Percentiles rank a stretch among this genome's conserved stretches.
Conservation (phyloP, 2,113 vertebrate species). For the Larimichthys crocea region DNA sequence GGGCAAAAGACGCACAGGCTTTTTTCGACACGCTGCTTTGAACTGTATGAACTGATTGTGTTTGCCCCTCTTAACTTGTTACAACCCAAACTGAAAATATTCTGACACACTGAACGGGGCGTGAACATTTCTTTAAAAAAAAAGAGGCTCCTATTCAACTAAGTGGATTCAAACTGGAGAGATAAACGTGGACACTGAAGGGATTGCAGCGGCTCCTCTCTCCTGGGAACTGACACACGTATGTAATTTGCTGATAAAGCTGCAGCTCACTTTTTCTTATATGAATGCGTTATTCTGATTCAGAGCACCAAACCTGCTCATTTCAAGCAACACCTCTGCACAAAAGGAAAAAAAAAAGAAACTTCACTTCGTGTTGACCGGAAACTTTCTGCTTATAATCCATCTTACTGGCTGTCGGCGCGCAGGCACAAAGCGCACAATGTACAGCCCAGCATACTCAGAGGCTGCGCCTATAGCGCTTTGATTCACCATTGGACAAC, state of each 20-base stretch:
- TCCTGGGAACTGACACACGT: background rate
- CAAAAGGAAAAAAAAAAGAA: background rate
- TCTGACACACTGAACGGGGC: background rate
- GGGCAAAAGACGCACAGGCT: background rate
- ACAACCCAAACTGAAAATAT: background rate
- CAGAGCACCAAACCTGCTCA: background rate
- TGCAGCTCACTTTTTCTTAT: background rate
- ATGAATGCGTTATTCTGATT: background rate
- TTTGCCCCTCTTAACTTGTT: background rate
- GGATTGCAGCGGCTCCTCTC: background rate
- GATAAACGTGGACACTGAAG: conserved; percentile 5
- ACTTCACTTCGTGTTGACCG: background rate
- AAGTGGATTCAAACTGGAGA: conserved; percentile 31
- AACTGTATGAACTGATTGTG: background rate
- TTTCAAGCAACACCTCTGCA: background rate
- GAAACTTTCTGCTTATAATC: conserved; percentile 35
- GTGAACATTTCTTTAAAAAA: too few relatives aligned
- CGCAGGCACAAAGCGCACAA: background rate
- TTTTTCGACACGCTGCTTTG: too few relatives aligned
- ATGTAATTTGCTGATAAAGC: conserved; percentile 37
- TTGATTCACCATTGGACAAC: conserved; percentile 32
- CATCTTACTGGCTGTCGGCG: background rate
- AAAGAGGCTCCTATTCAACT: background rate
- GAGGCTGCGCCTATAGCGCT: conserved; percentile 5
- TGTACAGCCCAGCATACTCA: background rate